Evolutionary conservation across 2,113 vertebrate genomes (phyloP).

Genomic region (Rhynchomys soricoides): DNA sequence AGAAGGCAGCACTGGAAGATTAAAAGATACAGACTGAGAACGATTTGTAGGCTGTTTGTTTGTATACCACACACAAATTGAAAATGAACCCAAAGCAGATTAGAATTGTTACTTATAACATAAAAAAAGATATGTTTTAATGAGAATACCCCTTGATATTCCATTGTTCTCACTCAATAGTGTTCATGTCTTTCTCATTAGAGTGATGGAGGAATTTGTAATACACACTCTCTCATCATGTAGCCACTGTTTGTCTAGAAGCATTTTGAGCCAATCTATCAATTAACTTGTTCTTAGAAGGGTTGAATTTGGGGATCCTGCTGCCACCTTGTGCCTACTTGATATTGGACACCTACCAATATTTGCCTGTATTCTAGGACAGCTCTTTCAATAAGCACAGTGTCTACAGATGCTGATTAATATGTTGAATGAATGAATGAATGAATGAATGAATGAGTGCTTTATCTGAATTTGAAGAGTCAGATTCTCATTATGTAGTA

Average conservation of each 20-base stretch:
- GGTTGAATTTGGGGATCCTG: slow-evolving; percentile 48
- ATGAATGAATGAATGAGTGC: slow-evolving; percentile 5
- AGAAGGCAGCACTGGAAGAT: neutral
- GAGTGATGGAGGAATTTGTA: neutral
- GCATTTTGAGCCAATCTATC: neutral
- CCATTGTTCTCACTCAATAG: neutral
- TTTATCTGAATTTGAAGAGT: neutral
- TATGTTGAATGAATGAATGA: neutral
- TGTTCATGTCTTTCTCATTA: neutral
- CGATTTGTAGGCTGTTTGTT: neutral
- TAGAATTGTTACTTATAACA: neutral
- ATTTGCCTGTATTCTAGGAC: neutral
- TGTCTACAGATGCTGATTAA: neutral
- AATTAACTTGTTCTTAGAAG: slow-evolving; percentile 2
- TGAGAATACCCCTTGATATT: neutral
- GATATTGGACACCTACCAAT: neutral
- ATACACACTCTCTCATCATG: neutral
- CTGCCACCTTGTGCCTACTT: slow-evolving; percentile 72
- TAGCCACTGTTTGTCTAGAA: neutral
- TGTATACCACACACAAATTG: neutral
- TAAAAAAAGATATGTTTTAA: neutral
- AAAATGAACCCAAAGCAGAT: slow-evolving; percentile 8
- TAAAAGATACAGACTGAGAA: neutral
- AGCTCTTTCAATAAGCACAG: neutral
- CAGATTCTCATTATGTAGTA: neutral